Base-by-base conservation (phyloP, 92 coral and sea anemone species). In the Metridium senile region DNA sequence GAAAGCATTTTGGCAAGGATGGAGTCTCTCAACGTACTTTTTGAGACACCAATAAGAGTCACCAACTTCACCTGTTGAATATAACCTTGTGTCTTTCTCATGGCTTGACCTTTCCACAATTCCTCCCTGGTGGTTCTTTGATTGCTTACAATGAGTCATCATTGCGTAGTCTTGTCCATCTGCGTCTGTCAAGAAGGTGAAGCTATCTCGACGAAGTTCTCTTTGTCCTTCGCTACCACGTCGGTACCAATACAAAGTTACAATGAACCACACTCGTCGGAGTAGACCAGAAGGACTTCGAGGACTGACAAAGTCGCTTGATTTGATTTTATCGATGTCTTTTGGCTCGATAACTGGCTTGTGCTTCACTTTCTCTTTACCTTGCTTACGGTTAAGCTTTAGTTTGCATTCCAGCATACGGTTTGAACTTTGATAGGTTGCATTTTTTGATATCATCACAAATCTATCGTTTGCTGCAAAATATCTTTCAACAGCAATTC, bases 41-140 rank as follows among this genome's bases (percentile, higher is more conserved):
- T 54, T 20, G 20, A 54, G 13, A 54, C 61, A 54, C 61, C 61
- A 54, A 22, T 54, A 54, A 10, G 61, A 54, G 23, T 54, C 61
- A 22, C 61, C 61, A 54, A 54, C 20, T n/a, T 54, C 61, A 10
- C 61, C 61, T n/a, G 61, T 54, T 54, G 61, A 54, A 54, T 54
- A 54, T 3, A 54, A 22, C 4, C 61, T 2, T 22, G 61, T 54
- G 3, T 54, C 61, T 22, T 54, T 54, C 23, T 54, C 61, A 20
- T 54, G 61, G 61, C 61, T 54, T 10, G 23, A n/a, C n/a, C n/a
- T n/a, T n/a, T n/a, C n/a, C n/a, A n/a, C n/a, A n/a, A n/a, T n/a
- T n/a, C n/a, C n/a, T n/a, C n/a, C n/a, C n/a, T n/a, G n/a, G n/a
- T n/a, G n/a, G n/a, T n/a, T n/a, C n/a, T n/a, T n/a, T n/a, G n/a